Evolutionary conservation across 2,888 invertebrate species (phyloP), one percentile per base, ranked within the genome.

Genomic region (Tenthredo amoena): DNA sequence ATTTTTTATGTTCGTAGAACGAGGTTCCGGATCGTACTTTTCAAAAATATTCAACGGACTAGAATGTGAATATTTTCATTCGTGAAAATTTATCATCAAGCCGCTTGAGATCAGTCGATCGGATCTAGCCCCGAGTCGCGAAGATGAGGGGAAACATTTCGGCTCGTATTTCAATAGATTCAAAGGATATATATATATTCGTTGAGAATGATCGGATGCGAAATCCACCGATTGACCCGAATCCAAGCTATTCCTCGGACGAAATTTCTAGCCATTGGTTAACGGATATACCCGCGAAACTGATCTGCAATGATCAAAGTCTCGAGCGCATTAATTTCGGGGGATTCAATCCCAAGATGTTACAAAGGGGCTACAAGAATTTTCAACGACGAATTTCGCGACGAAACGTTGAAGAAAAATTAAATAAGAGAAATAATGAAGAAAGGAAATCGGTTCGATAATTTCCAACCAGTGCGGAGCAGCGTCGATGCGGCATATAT

Each of bases 271-370:
- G 26, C 62, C 21, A 12, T 62, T 26, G 62, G 62, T 26, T 12
- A 62, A 62, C 26, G 62, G 10, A 21, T 55, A 26, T 21, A 62
- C 55, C 26, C 62, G 12, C 26, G 26, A 26, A 26, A 62, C 12
- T 62, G 62, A 62, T 62, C 47, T 47, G 47, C 62, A 62, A 62
- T 62, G 62, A 62, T 62, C 62, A 62, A 62, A 62, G 62, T 26
- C 47, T 47, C 40, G 40, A 18, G 9, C 1, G 1, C 10, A 21
- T 62, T 3, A 55, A 55, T 50, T 50, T 50, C 18, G 18, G 5
- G n/a, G 50, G 12, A 26, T 26, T 62, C 58, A 62, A 9, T 9
- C 9, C 15, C 18, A 55, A 21, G 55, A 26, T 12, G 21, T 21
- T 26, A 62, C 5, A 0, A 21, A 26, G 3, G 12, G 26, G 3